Evolutionary conservation across 2,113 vertebrate genomes (phyloP).

Genomic region (Cephalopterus ornatus): DNA sequence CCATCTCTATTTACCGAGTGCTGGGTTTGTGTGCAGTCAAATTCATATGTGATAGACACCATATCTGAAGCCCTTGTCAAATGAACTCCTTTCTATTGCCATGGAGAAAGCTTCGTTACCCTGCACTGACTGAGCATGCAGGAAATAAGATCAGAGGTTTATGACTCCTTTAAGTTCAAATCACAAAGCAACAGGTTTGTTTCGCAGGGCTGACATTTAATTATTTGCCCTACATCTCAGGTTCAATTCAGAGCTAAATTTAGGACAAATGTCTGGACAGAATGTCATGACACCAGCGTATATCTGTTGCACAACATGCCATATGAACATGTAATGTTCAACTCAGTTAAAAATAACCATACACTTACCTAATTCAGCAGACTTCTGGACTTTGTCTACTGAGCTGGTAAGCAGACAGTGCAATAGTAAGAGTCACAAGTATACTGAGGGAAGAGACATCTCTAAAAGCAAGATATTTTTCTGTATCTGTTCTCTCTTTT

Average conservation of each 20-base stretch:
- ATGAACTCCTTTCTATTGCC: not conserved
- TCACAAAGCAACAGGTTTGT: conserved; percentile 3
- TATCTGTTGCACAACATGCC: conserved; percentile 57
- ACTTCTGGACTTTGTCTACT: conserved; percentile 6
- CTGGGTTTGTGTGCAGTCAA: not conserved
- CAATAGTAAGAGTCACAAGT: not conserved
- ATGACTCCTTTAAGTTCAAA: not conserved
- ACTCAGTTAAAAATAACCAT: conserved; percentile 56
- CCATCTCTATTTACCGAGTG: not conserved
- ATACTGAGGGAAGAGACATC: not conserved
- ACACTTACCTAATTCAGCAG: conserved; percentile 47
- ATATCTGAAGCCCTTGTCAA: not conserved
- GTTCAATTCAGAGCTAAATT: conserved; percentile 54
- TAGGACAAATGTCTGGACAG: conserved; percentile 63
- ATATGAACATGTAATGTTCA: conserved; percentile 7
- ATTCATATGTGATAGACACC: not conserved
- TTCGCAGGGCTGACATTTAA: conserved; percentile 55
- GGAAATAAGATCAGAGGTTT: not conserved
- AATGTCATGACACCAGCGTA: conserved; percentile 49
- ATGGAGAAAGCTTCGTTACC: not conserved
- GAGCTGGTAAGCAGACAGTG: not conserved
- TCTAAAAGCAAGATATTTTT: not conserved
- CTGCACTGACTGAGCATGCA: not conserved
- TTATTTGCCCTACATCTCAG: conserved; percentile 37
- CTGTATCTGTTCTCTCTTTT: not conserved